Conservation (phyloP, 2,113 vertebrate species). For the Lethenteron reissneri region DNA sequence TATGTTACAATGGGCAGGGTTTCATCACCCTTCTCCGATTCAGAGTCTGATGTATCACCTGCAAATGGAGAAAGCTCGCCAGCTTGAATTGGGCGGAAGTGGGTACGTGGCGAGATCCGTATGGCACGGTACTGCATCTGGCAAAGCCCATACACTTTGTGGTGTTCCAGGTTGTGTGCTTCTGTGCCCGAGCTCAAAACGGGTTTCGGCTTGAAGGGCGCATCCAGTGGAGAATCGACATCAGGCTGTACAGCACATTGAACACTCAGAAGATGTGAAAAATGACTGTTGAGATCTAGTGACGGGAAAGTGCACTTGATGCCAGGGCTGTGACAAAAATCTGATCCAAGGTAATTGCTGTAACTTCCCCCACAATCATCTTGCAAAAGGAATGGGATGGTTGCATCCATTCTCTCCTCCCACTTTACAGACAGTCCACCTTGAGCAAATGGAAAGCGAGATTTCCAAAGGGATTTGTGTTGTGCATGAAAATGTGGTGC, state of each 20-base stretch:
- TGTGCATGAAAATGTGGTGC: neutral
- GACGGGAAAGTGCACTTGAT: conserved; percentile 78
- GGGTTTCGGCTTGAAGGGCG: conserved; percentile 83
- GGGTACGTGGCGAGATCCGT: conserved; percentile 89
- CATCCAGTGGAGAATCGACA: conserved; percentile 73
- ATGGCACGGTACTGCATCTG: conserved; percentile 89
- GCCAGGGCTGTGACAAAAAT: conserved; percentile 21
- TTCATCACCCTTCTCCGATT: conserved; percentile 81
- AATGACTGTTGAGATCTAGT: conserved; percentile 79
- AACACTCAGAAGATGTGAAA: conserved; percentile 93
- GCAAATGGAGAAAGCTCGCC: conserved; percentile 81
- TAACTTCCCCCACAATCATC: neutral
- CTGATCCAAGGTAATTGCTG: neutral
- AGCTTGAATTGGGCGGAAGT: conserved; percentile 91
- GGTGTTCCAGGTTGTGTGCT: conserved; percentile 51
- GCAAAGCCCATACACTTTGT: conserved; percentile 58
- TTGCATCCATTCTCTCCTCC: neutral
- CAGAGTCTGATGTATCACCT: conserved; percentile 77
- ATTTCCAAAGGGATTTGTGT: conserved; percentile 3
- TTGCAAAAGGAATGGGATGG: conserved; percentile 4
- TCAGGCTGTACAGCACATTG: conserved; percentile 95
- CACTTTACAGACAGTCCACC: conserved; percentile 5
- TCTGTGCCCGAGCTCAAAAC: conserved; percentile 89
- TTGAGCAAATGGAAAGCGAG: conserved; percentile 5
- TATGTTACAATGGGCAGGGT: conserved; percentile 37